Evolutionary conservation across 1,140 invertebrate species (phyloP), one percentile per base, ranked within the genome.

Genomic region (Nephotettix cincticeps): DNA sequence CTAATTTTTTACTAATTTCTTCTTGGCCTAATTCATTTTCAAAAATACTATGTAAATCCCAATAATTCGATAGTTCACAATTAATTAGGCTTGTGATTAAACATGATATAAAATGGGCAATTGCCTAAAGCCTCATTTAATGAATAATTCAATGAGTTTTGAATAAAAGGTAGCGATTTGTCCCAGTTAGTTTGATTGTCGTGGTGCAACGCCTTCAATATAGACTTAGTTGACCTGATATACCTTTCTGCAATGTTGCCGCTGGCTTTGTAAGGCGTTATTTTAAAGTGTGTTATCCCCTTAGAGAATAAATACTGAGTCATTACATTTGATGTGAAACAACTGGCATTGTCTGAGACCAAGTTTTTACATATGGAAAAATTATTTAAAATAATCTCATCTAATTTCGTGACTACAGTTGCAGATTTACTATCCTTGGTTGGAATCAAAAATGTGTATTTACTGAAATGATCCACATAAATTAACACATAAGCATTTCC

Each of bases 401-500:
- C 47, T 51, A 51, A n/a, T 51, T 51, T 51, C 47, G 6, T 51
- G 17, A 51, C 19, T 11, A 51, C 47, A 11, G 47, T 51, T 9
- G 17, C 6, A 9, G 17, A 11, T 23, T 51, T 51, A 23, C 47
- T 19, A n/a, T 51, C 47, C 19, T n/a, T 19, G 6, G 47, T 51
- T 19, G 47, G 47, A 11, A 51, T 19, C 21, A 51, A 51, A 51
- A 51, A 51, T 51, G 47, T 51, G n/a, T 19, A 51, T 51, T 51
- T 51, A n/a, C 47, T 51, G 47, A 51, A 51, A 23, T 51, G 47
- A n/a, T 51, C 47, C 19, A 51, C 47, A 51, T 51, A 51, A n/a
- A 51, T 51, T 51, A 51, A 51, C 17, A 51, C 21, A 51, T 51
- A 51, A n/a, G 17, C 21, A n/a, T 51, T 51, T 51, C 47, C 47